Base-by-base conservation (phyloP, 1,140 invertebrate genomes). In the Drosophila suzukii region DNA sequence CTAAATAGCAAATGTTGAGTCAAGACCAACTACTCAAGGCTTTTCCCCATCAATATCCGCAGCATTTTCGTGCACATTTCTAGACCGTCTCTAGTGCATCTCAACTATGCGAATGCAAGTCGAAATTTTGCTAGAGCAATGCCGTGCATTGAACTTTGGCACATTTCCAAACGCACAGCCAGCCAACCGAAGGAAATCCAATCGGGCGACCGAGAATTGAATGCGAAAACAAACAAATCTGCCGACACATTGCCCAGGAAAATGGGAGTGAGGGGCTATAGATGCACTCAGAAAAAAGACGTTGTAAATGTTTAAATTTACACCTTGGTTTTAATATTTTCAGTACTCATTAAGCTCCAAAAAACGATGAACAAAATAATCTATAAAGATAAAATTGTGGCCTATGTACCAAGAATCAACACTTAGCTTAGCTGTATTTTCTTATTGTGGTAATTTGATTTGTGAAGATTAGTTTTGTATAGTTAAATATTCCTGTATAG, bases 81-180 rank as follows among this genome's bases (percentile, higher is more conserved):
- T 38, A 30, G 59, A 43, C 13, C 62, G 34, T 57, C 59, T 30
- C 58, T 56, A 61, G 36, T 24, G 34, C 41, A 24, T 55, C 47
- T 51, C 39, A 53, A 75, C 59, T 59, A 65, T 75, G 72, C 60
- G 61, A 75, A 75, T 66, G 65, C 47, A 59, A 44, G 47, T 55
- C 58, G 53, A 76, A 76, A 76, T 70, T 70, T 77, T 15, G 55
- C 36, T 17, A 71, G 66, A 70, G 75, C 75, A 78, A 65, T 63
- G 62, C 61, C 73, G 80, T 83, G 63, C 80, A 83, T 61, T 83
- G 80, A 83, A 83, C 80, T 83, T 83, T 83, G 80, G 80, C 80
- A 83, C 80, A 83, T 83, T 83, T 83, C 79, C 79, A 82, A 82
- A 57, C 72, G 41, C 55, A 39, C 34, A 65, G 32, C 30, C 47